These are phyloP conservation scores for Meriones psammophilus DNA, from an alignment of 2,797 vertebrate species.

Conservation along the genomic window DNA sequence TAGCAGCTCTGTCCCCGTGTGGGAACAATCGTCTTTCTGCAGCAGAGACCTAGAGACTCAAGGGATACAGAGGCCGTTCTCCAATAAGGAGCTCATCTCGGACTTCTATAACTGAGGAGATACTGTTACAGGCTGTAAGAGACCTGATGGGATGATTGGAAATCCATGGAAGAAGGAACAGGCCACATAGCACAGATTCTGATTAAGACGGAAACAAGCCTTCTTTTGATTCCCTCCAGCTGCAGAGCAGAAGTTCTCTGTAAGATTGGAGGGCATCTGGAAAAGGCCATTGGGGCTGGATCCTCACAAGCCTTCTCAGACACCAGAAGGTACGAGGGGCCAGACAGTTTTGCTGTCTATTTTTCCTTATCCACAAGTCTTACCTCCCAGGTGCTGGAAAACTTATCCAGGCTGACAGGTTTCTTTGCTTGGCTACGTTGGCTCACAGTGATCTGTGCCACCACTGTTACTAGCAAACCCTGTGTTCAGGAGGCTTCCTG, in stretches of 20 bases:
- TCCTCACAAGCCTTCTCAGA: constrained; percentile 37
- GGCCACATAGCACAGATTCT: background rate
- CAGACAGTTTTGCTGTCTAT: constrained; percentile 76
- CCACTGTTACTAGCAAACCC: constrained; percentile 77
- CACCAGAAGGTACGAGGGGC: constrained; percentile 38
- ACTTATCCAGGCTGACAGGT: constrained; percentile 76
- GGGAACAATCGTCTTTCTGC: background rate
- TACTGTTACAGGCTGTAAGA: background rate
- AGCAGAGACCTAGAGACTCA: background rate
- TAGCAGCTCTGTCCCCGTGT: background rate
- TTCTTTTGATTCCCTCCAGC: constrained; percentile 57
- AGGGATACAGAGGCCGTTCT: background rate
- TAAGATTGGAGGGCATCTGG: constrained; percentile 54
- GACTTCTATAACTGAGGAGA: background rate
- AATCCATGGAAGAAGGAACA: background rate
- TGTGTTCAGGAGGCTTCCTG: constrained; percentile 78
- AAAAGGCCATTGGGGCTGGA: constrained; percentile 48
- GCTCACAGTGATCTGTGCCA: constrained; percentile 67
- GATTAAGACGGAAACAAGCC: constrained; percentile 55
- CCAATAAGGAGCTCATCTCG: background rate
- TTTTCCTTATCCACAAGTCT: constrained; percentile 79
- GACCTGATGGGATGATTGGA: background rate
- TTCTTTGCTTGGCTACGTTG: constrained; percentile 75
- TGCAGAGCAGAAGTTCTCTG: background rate
- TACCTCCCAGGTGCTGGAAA: constrained; percentile 80